phyloP scores from a whole-genome alignment of 2,113 vertebrate species.

The Oncorhynchus nerka region DNA sequence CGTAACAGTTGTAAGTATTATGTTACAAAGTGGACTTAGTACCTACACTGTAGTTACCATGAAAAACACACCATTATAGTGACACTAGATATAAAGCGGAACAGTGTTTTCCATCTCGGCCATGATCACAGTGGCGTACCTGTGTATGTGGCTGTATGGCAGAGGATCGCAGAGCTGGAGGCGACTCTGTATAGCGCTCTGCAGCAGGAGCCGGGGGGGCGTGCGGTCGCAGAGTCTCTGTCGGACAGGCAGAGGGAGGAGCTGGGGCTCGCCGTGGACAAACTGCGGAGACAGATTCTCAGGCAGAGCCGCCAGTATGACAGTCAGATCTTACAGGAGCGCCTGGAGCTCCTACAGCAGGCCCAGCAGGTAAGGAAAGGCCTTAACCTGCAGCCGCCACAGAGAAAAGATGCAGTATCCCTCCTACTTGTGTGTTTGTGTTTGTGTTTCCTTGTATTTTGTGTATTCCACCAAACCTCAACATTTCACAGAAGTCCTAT shows the following conservation, averaged over 20 bases:
- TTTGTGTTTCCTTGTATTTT: not conserved
- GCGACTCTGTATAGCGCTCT: slow-evolving; percentile 92
- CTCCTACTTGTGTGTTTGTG: slow-evolving; percentile 34
- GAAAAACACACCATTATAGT: not conserved
- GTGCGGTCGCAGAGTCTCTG: slow-evolving; percentile 81
- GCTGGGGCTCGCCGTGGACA: slow-evolving; percentile 88
- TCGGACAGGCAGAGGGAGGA: slow-evolving; percentile 87
- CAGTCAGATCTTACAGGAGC: slow-evolving; percentile 91
- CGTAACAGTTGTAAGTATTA: not conserved
- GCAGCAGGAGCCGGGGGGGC: slow-evolving; percentile 86
- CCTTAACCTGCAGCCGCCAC: slow-evolving; percentile 7
- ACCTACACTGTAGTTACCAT: slow-evolving; percentile 3
- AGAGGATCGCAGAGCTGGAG: slow-evolving; percentile 97
- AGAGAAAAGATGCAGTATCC: slow-evolving; percentile 77
- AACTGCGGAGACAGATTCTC: slow-evolving; percentile 91
- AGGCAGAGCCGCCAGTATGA: slow-evolving; percentile 93
- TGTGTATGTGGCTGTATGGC: slow-evolving; percentile 64
- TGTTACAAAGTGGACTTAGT: not conserved
- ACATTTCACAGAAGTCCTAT: slow-evolving; percentile 36
- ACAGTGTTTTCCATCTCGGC: slow-evolving; percentile 61
- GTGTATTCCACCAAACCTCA: slow-evolving; percentile 30
- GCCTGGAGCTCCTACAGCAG: slow-evolving; percentile 93
- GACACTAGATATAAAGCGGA: slow-evolving; percentile 50
- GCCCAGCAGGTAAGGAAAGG: slow-evolving; percentile 86
- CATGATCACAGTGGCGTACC: slow-evolving; percentile 69